Conservation (phyloP, 35 echinoderm and acorn worm species). For the Anneissia japonica region DNA sequence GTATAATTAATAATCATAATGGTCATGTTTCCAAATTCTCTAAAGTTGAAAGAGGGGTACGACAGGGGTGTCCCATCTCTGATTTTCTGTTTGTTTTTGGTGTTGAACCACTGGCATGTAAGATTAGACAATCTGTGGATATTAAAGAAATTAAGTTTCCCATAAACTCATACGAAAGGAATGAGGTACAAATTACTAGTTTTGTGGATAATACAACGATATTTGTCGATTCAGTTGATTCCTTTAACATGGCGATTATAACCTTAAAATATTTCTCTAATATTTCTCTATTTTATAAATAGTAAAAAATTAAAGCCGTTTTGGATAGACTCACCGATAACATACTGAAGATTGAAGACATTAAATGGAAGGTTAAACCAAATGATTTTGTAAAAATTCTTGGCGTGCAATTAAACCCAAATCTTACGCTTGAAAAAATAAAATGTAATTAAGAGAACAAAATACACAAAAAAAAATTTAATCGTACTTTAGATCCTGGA, state of each 20-base stretch:
- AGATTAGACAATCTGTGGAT: not conserved
- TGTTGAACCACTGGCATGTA: not conserved
- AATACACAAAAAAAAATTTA: too few relatives aligned
- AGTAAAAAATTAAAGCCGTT: not conserved
- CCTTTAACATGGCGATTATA: not conserved
- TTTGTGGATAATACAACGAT: not conserved
- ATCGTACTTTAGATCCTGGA: too few relatives aligned
- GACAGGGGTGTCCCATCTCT: conserved; percentile 2
- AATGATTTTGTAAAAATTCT: not conserved
- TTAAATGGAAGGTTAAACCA: not conserved
- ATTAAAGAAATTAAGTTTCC: not conserved
- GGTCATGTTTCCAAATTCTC: not conserved
- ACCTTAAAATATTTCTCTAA: not conserved
- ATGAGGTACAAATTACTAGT: not conserved
- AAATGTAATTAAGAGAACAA: not conserved
- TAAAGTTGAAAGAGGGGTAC: not conserved
- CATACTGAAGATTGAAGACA: not conserved
- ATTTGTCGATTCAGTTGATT: not conserved
- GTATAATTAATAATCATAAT: too few relatives aligned
- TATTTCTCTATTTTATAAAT: not conserved
- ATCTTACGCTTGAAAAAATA: not conserved
- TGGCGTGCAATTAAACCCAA: not conserved
- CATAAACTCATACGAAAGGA: not conserved
- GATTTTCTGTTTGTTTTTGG: not conserved
- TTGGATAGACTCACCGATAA: not conserved